A percentile compares a stretch with the other conserved stretches of the same genome.
Conservation (phyloP, 2,888 invertebrate species). For the Tenthredo amoena region DNA sequence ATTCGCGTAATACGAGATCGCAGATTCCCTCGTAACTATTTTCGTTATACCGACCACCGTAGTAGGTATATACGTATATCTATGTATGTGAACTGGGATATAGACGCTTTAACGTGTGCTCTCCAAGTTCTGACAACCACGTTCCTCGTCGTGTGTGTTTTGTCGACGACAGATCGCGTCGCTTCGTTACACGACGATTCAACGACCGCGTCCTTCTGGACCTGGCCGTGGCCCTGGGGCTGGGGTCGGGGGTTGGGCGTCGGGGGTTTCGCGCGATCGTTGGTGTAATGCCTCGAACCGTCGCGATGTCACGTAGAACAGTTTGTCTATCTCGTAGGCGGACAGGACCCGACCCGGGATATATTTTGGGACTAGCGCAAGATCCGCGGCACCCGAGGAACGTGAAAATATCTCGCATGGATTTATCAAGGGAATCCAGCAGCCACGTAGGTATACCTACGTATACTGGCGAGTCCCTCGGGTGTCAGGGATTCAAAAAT, state of each 20-base stretch:
- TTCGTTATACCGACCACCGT: not conserved
- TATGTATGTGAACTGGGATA: not conserved
- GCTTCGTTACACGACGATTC: conserved; percentile 22
- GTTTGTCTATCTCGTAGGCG: conserved; percentile 27
- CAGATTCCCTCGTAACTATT: conserved; percentile 11
- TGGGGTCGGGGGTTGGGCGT: not conserved
- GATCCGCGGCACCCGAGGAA: not conserved
- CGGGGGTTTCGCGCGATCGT: conserved; percentile 3
- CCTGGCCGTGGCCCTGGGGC: not conserved
- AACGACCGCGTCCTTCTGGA: conserved; percentile 10
- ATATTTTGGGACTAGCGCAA: not conserved
- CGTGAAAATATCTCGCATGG: conserved; percentile 35
- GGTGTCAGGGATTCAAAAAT: not conserved
- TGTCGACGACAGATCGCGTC: conserved; percentile 26
- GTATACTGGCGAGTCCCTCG: not conserved
- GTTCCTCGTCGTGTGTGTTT: not conserved
- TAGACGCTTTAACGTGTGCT: not conserved
- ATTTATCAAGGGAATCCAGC: conserved; percentile 11
- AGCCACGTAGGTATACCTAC: not conserved
- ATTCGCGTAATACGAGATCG: conserved; percentile 12
- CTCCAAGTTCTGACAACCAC: not conserved
- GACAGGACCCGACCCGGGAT: conserved; percentile 29
- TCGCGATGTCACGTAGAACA: conserved; percentile 44
- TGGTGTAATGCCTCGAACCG: conserved; percentile 36
- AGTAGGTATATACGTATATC: not conserved